A percentile compares a stretch with the other conserved stretches of the same genome.
These are phyloP conservation scores for Acrossocheilus fasciatus DNA, from an alignment of 2,797 vertebrate species.

Conservation along the genomic window DNA sequence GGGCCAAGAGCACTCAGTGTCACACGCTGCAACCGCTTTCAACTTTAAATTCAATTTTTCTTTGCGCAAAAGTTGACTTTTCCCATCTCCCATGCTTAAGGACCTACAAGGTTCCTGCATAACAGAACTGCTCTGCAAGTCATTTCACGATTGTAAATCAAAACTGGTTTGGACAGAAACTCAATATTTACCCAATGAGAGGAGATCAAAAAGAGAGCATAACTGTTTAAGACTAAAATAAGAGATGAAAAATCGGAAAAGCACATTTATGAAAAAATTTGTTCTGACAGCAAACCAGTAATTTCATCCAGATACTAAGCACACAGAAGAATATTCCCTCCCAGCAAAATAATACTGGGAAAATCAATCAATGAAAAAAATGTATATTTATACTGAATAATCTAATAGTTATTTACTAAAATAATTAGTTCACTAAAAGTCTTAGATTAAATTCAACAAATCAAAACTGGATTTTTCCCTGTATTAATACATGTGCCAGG, in stretches of 20 bases:
- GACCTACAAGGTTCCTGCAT: neutral
- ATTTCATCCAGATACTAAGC: neutral
- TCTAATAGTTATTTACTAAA: no score
- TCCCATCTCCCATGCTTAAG: neutral
- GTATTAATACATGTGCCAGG: neutral
- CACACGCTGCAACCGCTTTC: neutral
- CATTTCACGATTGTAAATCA: slow-evolving; percentile 22
- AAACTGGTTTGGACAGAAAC: slow-evolving; percentile 13
- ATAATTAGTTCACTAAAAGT: neutral
- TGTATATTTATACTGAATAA: neutral
- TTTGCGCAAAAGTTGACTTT: slow-evolving; percentile 10
- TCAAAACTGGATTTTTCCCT: neutral
- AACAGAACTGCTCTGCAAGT: slow-evolving; percentile 4
- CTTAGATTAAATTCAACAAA: neutral
- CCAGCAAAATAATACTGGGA: neutral
- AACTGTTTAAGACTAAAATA: neutral
- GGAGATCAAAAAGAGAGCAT: slow-evolving; percentile 10
- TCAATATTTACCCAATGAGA: neutral
- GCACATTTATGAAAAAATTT: slow-evolving; percentile 1
- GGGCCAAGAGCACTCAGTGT: slow-evolving; percentile 7
- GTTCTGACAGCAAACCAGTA: neutral
- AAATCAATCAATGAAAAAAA: neutral
- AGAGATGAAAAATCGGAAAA: neutral
- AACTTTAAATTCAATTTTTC: slow-evolving; percentile 11
- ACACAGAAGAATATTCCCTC: neutral